A percentile compares a stretch with the other conserved stretches of the same genome.
Conservation (phyloP, 2,113 vertebrate genomes). For the Archocentrus centrarchus region DNA sequence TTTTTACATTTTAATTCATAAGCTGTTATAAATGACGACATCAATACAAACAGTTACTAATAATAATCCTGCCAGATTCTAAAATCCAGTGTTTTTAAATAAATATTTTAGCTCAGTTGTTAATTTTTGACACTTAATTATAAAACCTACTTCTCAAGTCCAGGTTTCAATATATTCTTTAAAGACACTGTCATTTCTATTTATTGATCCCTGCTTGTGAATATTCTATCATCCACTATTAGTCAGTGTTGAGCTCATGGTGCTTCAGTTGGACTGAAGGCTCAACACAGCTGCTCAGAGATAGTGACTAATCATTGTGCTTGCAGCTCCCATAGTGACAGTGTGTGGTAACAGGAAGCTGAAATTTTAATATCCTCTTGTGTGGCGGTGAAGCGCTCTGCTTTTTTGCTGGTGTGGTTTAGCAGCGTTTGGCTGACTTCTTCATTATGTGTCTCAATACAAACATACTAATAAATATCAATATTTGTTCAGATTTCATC, state of each 20-base stretch:
- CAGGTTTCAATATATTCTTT: not conserved
- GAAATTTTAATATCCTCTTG: not conserved
- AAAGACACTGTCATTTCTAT: not conserved
- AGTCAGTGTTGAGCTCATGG: too few relatives aligned
- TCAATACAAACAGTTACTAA: not conserved
- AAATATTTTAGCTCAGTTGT: not conserved
- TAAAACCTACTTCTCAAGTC: not conserved
- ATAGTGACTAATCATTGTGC: not conserved
- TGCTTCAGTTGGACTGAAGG: not conserved
- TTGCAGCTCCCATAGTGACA: not conserved
- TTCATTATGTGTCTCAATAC: not conserved
- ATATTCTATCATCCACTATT: not conserved
- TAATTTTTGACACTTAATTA: not conserved
- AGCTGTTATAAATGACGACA: accelerated
- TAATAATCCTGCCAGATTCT: accelerated
- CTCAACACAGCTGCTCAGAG: not conserved
- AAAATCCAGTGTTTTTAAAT: not conserved
- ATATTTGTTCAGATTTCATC: not conserved
- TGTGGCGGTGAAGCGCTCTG: not conserved
- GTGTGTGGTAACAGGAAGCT: not conserved
- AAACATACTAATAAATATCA: not conserved
- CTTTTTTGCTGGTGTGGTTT: not conserved
- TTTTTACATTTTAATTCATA: not conserved
- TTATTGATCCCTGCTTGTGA: not conserved
- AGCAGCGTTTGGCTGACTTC: not conserved